Percentiles rank a stretch among this genome's conserved stretches.
phyloP scores from a whole-genome alignment of 1,140 invertebrate genomes.

The Meteorus sp. region DNA sequence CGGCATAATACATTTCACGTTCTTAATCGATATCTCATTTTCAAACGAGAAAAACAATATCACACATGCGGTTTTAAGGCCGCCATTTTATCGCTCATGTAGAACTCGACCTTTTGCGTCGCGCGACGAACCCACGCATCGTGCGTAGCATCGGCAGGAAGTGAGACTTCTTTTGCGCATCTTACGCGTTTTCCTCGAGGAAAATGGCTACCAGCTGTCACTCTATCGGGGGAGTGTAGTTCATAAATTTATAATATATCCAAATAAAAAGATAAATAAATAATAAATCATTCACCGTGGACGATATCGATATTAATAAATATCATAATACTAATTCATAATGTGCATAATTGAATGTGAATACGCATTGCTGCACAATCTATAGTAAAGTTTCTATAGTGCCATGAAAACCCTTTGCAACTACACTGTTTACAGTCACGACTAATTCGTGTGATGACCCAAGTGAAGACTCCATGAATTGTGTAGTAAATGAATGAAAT shows the following conservation, averaged over 20 bases:
- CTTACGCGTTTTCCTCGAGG: slow-evolving; percentile 45
- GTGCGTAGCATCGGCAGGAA: slow-evolving; percentile 39
- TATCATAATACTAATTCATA: too few relatives aligned
- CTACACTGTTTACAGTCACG: slow-evolving; percentile 43
- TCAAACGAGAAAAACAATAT: neutral
- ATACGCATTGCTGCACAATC: slow-evolving; percentile 22
- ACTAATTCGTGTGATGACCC: slow-evolving; percentile 27
- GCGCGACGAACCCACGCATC: slow-evolving; percentile 9
- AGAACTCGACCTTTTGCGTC: slow-evolving; percentile 10
- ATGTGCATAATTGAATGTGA: slow-evolving; percentile 24
- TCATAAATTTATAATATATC: slow-evolving; percentile 32
- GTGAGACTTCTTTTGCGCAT: slow-evolving; percentile 42
- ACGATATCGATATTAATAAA: too few relatives aligned
- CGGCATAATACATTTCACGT: too few relatives aligned
- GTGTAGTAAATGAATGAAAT: neutral
- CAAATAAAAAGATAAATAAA: too few relatives aligned
- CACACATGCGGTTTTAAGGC: neutral
- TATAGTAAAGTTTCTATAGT: slow-evolving; percentile 26
- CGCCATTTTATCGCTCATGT: slow-evolving; percentile 4
- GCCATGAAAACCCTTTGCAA: slow-evolving; percentile 41
- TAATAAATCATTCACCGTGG: too few relatives aligned
- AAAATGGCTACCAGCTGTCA: slow-evolving; percentile 55
- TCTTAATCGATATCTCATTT: neutral
- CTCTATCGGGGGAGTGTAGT: slow-evolving; percentile 36
- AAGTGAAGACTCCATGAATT: neutral